These are phyloP conservation scores for Zhengitettix transpicula DNA, from an alignment of 2,888 invertebrate genomes.

Conservation along the genomic window DNA sequence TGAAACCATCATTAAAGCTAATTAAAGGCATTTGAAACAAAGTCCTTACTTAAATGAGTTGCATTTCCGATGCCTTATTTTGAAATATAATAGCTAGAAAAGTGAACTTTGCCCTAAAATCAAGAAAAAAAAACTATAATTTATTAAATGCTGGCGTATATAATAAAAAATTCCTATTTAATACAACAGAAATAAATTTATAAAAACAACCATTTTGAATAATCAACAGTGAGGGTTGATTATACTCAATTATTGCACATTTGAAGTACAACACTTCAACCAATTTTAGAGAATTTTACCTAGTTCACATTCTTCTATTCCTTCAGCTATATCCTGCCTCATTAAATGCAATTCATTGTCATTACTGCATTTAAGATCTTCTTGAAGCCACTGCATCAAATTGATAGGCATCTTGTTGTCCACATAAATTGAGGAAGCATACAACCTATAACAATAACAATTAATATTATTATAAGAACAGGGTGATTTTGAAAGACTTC, in stretches of 20 bases:
- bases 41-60: too few relatives aligned
- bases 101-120: neutral
- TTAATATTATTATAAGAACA: neutral
- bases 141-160: neutral
- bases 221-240: too few relatives aligned
- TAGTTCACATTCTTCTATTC: constrained; percentile 6
- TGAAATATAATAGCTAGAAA: too few relatives aligned
- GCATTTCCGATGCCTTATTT: too few relatives aligned
- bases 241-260: neutral
- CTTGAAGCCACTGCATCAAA: constrained; percentile 14
- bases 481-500: too few relatives aligned
- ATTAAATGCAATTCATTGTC: constrained; percentile 4
- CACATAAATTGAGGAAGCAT: constrained; percentile 9
- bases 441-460: constrained; percentile 13
- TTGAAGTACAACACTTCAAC: neutral
- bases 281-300: neutral
- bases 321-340: constrained; percentile 1
- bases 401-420: constrained; percentile 10
- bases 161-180: neutral
- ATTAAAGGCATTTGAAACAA: too few relatives aligned
- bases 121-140: neutral
- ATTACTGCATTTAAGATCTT: constrained; percentile 12
- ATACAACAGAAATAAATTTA: neutral
- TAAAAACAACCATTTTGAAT: too few relatives aligned
- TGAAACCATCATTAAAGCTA: too few relatives aligned